Percentiles rank a stretch among this genome's conserved stretches.
phyloP scores from a whole-genome alignment of 2,797 vertebrate species.

The Florisuga fusca region DNA sequence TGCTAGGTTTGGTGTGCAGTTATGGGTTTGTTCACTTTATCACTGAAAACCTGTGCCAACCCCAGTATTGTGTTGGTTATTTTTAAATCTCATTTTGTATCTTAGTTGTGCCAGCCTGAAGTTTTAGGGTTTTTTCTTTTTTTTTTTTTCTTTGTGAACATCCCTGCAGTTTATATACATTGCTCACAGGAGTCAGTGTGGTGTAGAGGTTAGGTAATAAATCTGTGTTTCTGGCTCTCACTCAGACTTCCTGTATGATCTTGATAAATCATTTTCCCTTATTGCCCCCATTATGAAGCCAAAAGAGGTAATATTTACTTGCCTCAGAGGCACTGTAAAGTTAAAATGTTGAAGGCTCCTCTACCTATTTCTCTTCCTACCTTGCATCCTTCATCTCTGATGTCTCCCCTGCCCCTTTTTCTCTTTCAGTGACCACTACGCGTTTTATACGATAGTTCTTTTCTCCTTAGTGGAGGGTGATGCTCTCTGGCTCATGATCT shows the following conservation, averaged over 20 bases:
- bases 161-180: constrained; percentile 22
- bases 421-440: not conserved
- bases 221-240: constrained; percentile 31
- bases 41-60: not conserved
- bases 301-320: constrained; percentile 50
- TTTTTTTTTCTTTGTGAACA: not conserved
- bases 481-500: not conserved
- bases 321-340: constrained; percentile 1
- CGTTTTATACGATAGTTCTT: not conserved
- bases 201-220: constrained; percentile 29
- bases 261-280: constrained; percentile 55
- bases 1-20: not conserved
- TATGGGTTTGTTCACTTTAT: not conserved
- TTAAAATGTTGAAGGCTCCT: not conserved
- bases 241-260: not conserved
- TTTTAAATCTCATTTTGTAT: not conserved
- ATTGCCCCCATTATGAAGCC: constrained; percentile 46
- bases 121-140: not conserved
- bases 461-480: not conserved
- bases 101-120: not conserved
- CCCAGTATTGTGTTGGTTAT: too few relatives aligned
- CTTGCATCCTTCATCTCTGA: not conserved
- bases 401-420: not conserved
- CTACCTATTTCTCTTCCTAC: not conserved
- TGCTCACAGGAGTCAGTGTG: not conserved